Percentiles rank a stretch among this genome's conserved stretches.
phyloP scores from a whole-genome alignment of 2,113 vertebrate species.

The Arothron firmamentum region DNA sequence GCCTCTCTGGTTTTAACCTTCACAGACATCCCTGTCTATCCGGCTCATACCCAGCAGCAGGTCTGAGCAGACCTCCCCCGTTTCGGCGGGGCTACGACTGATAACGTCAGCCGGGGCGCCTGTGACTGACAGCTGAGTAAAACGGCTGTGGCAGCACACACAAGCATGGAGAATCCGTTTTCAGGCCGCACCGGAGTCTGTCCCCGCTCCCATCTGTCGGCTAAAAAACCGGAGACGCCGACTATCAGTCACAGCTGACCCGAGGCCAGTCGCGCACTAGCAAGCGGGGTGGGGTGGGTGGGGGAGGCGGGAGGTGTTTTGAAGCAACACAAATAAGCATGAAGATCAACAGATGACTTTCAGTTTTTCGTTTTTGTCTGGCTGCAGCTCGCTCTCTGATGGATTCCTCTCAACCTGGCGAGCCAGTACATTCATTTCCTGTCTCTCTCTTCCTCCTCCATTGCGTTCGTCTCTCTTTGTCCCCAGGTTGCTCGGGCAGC shows the following conservation, averaged over 20 bases:
- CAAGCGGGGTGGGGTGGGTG: constrained; percentile 17
- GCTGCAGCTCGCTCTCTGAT: neutral
- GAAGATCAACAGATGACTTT: constrained; percentile 69
- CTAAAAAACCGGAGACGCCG: constrained; percentile 46
- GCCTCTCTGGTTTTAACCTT: constrained; percentile 17
- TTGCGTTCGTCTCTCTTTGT: constrained; percentile 16
- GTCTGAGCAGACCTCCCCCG: constrained; percentile 51
- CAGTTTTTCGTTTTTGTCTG: constrained; percentile 43
- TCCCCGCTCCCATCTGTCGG: constrained; percentile 64
- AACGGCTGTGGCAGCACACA: constrained; percentile 68
- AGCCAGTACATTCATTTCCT: constrained; percentile 4
- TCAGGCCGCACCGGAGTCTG: constrained; percentile 54
- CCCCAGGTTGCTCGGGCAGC: constrained; percentile 28
- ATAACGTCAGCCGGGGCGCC: constrained; percentile 61
- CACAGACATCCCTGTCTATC: neutral
- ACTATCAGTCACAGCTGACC: constrained; percentile 71
- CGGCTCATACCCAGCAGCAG: constrained; percentile 41
- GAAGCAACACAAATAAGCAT: constrained; percentile 59
- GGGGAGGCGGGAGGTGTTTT: constrained; percentile 22
- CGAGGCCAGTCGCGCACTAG: constrained; percentile 46
- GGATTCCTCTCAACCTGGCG: constrained; percentile 14
- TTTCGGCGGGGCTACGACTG: constrained; percentile 53
- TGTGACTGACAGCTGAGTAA: constrained; percentile 70
- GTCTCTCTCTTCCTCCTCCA: neutral
- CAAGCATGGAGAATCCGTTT: constrained; percentile 68